Percentiles rank a stretch among this genome's conserved stretches.
Conservation (phyloP, 2,113 vertebrate species). For the Alethe castanea region DNA sequence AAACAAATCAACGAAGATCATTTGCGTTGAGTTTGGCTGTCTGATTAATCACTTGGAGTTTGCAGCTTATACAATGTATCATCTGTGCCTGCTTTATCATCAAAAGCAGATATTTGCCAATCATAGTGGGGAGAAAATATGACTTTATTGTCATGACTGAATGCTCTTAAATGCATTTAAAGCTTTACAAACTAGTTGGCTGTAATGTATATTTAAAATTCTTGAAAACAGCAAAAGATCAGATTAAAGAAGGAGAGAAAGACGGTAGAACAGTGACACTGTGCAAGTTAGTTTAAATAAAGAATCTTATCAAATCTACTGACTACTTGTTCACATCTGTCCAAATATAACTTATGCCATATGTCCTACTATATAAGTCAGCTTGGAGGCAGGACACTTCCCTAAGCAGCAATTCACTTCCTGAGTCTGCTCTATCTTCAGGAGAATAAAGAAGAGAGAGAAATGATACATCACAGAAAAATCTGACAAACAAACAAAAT, state of each 20-base stretch:
- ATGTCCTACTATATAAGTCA: conserved; percentile 67
- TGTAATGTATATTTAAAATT: background rate
- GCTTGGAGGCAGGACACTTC: conserved; percentile 64
- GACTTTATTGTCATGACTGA: background rate
- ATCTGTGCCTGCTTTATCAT: conserved; percentile 1
- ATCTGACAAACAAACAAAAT: conserved; percentile 44
- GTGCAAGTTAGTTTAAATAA: conserved; percentile 66
- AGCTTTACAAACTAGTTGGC: background rate
- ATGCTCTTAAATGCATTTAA: background rate
- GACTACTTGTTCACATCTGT: conserved; percentile 70
- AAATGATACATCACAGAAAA: conserved; percentile 13
- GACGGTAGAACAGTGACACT: conserved; percentile 49
- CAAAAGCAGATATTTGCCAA: conserved; percentile 27
- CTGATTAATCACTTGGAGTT: background rate
- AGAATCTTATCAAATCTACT: conserved; percentile 62
- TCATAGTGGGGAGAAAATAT: background rate
- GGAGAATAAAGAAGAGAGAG: background rate
- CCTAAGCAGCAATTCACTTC: conserved; percentile 58
- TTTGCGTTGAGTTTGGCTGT: background rate
- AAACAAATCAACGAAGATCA: background rate
- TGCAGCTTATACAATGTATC: background rate
- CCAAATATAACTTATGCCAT: conserved; percentile 65
- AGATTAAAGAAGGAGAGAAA: conserved; percentile 45
- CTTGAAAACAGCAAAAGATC: conserved; percentile 39
- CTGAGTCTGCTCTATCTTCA: conserved; percentile 50